Percentiles rank a stretch among this genome's conserved stretches.
Conservation (phyloP, 2,888 invertebrate species). For the Gryllus longicercus region DNA sequence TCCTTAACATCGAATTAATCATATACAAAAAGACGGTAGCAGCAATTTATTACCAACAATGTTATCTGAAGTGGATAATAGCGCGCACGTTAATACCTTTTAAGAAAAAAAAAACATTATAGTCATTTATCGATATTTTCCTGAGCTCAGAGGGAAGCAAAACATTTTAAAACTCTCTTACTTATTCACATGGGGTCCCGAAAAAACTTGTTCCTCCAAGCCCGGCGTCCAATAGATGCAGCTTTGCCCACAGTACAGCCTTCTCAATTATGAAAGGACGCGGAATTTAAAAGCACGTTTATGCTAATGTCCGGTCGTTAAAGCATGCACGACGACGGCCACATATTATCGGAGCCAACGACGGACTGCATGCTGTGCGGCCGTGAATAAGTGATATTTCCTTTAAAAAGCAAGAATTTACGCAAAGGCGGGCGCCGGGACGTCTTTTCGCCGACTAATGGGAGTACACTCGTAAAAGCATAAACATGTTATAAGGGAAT, state of each 20-base stretch:
- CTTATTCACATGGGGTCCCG: no score
- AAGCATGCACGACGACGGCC: neutral
- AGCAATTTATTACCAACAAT: no score
- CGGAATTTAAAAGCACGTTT: neutral
- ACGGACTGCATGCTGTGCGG: neutral
- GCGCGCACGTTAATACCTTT: no score
- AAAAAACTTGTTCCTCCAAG: no score
- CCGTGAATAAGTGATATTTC: slow-evolving; percentile 7
- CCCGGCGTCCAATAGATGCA: no score
- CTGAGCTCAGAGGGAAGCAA: no score
- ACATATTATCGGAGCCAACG: neutral
- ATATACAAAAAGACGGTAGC: no score
- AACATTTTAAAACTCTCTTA: no score
- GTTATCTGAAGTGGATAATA: no score
- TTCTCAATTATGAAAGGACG: neutral
- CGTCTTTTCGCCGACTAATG: neutral
- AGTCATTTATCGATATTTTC: no score
- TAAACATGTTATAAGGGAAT: slow-evolving; percentile 17
- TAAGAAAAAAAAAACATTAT: no score
- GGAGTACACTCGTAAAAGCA: slow-evolving; percentile 17
- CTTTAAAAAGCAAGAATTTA: slow-evolving; percentile 7
- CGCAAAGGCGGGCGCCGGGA: neutral
- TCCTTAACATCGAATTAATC: no score
- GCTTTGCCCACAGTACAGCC: neutral
- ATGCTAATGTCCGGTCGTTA: neutral